These are phyloP conservation scores for Neodontobutis hainanensis DNA, from an alignment of 2,113 vertebrate species.

Conservation along the genomic window DNA sequence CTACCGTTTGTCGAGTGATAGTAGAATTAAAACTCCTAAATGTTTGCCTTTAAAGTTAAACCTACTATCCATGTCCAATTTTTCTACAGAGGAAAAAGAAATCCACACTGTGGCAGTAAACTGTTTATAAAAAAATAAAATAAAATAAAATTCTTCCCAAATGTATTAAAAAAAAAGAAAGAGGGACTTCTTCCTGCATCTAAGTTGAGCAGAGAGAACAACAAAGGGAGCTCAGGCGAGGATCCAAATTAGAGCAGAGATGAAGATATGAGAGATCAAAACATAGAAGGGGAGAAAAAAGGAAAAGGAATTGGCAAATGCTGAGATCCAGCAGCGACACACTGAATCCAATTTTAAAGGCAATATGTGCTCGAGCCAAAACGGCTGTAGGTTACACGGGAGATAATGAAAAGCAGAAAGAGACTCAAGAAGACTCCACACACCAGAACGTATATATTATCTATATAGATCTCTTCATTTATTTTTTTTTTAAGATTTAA, in stretches of 20 bases:
- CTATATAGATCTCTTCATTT: constrained; percentile 75
- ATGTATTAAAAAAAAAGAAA: constrained; percentile 38
- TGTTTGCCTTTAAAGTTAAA: constrained; percentile 15
- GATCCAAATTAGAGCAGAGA: constrained; percentile 51
- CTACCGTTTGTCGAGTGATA: background rate
- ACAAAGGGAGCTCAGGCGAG: constrained; percentile 38
- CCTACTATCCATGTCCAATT: constrained; percentile 10
- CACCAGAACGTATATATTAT: constrained; percentile 51
- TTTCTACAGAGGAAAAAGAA: background rate
- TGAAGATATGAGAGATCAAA: constrained; percentile 63
- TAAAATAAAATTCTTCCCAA: no score
- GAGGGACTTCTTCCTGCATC: constrained; percentile 23
- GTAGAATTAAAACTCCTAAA: constrained; percentile 7
- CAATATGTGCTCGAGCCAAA: constrained; percentile 31
- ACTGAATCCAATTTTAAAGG: constrained; percentile 43
- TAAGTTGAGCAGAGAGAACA: constrained; percentile 35
- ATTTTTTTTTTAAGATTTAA: constrained; percentile 89
- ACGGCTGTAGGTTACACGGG: constrained; percentile 7
- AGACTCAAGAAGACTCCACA: constrained; percentile 64
- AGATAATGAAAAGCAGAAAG: constrained; percentile 36
- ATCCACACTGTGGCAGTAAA: background rate
- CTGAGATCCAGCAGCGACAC: constrained; percentile 56
- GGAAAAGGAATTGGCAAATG: constrained; percentile 47
- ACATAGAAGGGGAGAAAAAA: constrained; percentile 28
- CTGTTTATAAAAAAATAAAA: constrained; percentile 8